Percentiles rank a stretch among this genome's conserved stretches.
Evolutionary conservation across 2,888 invertebrate genomes (phyloP).

Genomic region (Acronicta leporina): DNA sequence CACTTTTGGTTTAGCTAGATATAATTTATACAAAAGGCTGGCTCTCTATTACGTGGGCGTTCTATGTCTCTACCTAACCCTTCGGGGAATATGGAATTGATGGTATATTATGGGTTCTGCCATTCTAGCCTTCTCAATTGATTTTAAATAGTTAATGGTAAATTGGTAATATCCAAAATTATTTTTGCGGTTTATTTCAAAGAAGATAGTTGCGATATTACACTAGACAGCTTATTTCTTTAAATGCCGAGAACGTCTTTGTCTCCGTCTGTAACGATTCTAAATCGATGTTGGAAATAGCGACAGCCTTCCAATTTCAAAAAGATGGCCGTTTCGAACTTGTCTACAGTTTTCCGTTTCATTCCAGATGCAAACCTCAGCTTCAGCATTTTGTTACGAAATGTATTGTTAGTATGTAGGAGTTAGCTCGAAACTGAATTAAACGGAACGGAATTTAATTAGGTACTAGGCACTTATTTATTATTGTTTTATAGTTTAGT

Average conservation of each 20-base stretch:
- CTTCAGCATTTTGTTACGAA: constrained; percentile 16
- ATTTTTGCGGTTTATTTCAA: no score
- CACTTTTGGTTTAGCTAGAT: no score
- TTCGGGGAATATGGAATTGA: no score
- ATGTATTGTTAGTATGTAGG: constrained; percentile 3
- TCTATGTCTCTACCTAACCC: no score
- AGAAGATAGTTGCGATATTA: not conserved
- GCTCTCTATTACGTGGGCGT: no score
- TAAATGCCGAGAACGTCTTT: constrained; percentile 14
- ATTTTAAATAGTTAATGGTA: no score
- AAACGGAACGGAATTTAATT: not conserved
- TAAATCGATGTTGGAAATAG: constrained; percentile 25
- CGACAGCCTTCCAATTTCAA: constrained; percentile 29
- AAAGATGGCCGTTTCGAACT: constrained; percentile 17
- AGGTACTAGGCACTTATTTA: no score
- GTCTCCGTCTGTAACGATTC: constrained; percentile 25
- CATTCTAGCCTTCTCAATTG: no score
- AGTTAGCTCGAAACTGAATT: not conserved
- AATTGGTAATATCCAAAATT: no score
- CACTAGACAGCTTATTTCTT: not conserved
- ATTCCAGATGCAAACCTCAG: constrained; percentile 29
- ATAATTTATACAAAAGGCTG: no score
- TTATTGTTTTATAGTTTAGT: no score
- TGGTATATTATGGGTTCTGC: no score
- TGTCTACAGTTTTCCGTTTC: constrained; percentile 9